Percentiles rank a stretch among this genome's conserved stretches.
Conservation (phyloP, 2,113 vertebrate genomes). For the Pao palembangensis region DNA sequence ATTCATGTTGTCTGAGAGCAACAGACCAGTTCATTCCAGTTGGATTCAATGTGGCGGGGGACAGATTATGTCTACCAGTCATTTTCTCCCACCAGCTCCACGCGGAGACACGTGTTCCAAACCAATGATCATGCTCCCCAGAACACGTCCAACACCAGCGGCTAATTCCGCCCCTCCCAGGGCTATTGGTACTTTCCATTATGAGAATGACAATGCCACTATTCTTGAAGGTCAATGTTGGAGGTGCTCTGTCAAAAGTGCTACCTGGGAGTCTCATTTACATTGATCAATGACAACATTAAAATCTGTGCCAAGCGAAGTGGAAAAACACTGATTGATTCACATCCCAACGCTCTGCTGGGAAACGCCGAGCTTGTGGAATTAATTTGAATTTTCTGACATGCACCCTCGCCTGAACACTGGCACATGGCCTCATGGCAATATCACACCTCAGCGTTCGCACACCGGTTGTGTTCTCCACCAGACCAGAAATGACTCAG, state of each 20-base stretch:
- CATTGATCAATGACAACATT: conserved; percentile 6
- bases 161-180: conserved; percentile 22
- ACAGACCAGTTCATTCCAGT: conserved; percentile 1
- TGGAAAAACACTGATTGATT: neutral
- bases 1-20: conserved; percentile 3
- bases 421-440: no score
- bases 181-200: conserved; percentile 25
- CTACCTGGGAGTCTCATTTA: conserved; percentile 36
- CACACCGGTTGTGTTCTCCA: no score
- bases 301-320: neutral
- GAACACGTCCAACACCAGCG: conserved; percentile 18
- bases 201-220: conserved; percentile 33
- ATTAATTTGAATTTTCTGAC: neutral
- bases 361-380: neutral
- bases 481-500: no score
- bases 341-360: neutral
- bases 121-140: conserved; percentile 9
- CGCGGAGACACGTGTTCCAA: conserved; percentile 22
- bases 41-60: conserved; percentile 14
- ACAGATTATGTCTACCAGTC: conserved; percentile 18
- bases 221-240: conserved; percentile 43
- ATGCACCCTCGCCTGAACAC: neutral
- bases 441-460: no score
- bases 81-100: conserved; percentile 4
- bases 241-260: conserved; percentile 15